These are phyloP conservation scores for Achlya flavicornis DNA, from an alignment of 2,888 invertebrate species.

Conservation along the genomic window DNA sequence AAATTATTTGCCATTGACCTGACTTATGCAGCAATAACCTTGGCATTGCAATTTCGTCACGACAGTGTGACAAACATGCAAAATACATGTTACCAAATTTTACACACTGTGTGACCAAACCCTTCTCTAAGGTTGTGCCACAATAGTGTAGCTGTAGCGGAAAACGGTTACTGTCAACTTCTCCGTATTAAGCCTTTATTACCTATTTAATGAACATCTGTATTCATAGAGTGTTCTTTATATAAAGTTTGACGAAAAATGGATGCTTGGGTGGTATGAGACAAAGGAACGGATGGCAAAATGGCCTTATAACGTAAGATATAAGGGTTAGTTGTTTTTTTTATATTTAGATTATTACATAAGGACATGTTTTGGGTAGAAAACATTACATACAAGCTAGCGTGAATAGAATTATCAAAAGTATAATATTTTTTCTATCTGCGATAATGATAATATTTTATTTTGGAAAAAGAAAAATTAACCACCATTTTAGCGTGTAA, in stretches of 20 bases:
- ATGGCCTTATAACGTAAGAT: background rate
- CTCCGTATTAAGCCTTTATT: constrained; percentile 36
- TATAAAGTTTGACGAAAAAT: constrained; percentile 20
- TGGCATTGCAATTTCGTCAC: background rate
- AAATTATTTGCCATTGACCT: background rate
- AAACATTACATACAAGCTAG: too few species aligned
- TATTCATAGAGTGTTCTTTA: constrained; percentile 39
- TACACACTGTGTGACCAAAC: constrained; percentile 1
- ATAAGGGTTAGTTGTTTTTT: too few species aligned
- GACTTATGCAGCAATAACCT: background rate
- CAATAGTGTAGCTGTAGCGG: constrained; percentile 22
- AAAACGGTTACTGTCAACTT: constrained; percentile 27
- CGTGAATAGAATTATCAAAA: too few species aligned
- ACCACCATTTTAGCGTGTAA: too few species aligned
- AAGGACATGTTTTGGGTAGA: too few species aligned
- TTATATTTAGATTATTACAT: background rate
- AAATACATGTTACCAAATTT: background rate
- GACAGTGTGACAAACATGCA: background rate
- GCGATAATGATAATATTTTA: too few species aligned
- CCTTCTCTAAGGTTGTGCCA: constrained; percentile 20
- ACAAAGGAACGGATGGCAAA: constrained; percentile 21
- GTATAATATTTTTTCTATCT: too few species aligned
- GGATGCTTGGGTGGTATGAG: background rate
- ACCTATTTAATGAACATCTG: constrained; percentile 42
- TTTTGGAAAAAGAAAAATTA: too few species aligned